A percentile compares a stretch with the other conserved stretches of the same genome.
These are phyloP conservation scores for Acropora tenuis DNA, from an alignment of 64 coral and sea anemone species.

Conservation along the genomic window DNA sequence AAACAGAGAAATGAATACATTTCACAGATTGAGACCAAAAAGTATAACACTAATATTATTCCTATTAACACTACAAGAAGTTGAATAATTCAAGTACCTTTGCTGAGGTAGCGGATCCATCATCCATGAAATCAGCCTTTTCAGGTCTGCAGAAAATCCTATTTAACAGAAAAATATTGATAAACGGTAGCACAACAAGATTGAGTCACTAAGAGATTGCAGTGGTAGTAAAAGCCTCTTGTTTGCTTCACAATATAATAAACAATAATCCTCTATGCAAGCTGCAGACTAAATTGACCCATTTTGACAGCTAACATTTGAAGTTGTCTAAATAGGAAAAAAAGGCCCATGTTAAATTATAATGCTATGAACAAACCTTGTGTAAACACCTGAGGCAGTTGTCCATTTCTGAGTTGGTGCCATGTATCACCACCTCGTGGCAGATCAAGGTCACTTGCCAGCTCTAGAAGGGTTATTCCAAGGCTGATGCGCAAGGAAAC, in stretches of 20 bases:
- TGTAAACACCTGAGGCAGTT: constrained; percentile 80
- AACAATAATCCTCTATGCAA: too few species aligned
- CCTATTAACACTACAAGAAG: too few species aligned
- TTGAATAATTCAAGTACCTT: constrained; percentile 27
- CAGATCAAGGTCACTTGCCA: constrained; percentile 94
- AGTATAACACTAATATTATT: too few species aligned
- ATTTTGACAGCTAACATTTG: background rate
- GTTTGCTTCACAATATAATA: too few species aligned
- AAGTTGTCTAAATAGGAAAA: background rate
- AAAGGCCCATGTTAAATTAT: background rate
- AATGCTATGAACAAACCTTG: constrained; percentile 62
- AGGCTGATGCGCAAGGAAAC: constrained; percentile 30
- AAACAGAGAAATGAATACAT: background rate
- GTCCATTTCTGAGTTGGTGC: constrained; percentile 91
- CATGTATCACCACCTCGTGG: constrained; percentile 91
- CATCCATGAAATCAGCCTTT: constrained; percentile 78
- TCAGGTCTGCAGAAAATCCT: constrained; percentile 90
- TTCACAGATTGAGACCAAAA: too few species aligned
- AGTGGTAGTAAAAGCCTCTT: too few species aligned
- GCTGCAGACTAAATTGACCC: too few species aligned
- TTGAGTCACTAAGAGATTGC: too few species aligned
- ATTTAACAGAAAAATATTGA: background rate
- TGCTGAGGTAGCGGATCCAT: constrained; percentile 80
- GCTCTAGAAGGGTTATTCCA: constrained; percentile 89
- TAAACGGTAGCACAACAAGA: too few species aligned